A percentile compares a stretch with the other conserved stretches of the same genome.
Conservation (phyloP, 2,113 vertebrate species). For the Salminus brasiliensis region DNA sequence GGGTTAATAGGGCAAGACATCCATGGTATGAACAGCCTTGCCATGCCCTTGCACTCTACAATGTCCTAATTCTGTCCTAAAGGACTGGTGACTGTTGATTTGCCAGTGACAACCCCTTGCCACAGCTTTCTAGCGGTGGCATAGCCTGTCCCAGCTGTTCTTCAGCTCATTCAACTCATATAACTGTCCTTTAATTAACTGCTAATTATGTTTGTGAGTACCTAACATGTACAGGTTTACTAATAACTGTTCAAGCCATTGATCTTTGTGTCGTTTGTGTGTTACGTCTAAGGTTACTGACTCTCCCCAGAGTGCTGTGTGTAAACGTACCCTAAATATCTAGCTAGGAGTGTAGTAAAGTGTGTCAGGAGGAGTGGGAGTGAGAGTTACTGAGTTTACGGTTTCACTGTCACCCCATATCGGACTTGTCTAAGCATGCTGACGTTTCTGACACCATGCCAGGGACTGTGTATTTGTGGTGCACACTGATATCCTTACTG, state of each 20-base stretch:
- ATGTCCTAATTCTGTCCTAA: neutral
- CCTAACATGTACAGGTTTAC: neutral
- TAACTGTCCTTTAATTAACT: too few relatives aligned
- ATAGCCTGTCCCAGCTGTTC: neutral
- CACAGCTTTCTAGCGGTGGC: neutral
- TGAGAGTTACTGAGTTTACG: constrained; percentile 18
- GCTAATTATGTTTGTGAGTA: too few relatives aligned
- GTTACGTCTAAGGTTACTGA: neutral
- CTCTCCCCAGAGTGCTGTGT: neutral
- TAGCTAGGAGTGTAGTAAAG: constrained; percentile 13
- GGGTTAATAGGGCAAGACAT: neutral
- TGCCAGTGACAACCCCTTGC: neutral
- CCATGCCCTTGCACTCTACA: neutral
- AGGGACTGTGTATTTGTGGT: constrained; percentile 25
- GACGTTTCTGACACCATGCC: constrained; percentile 22
- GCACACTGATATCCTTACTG: neutral
- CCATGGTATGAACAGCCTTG: neutral
- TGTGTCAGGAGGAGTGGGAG: neutral
- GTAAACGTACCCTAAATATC: constrained; percentile 45
- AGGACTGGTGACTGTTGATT: neutral
- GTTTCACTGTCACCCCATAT: constrained; percentile 31
- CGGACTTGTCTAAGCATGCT: constrained; percentile 19
- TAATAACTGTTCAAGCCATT: neutral
- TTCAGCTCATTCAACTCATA: too few relatives aligned
- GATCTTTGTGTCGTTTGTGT: neutral